Conservation (phyloP, 2,888 invertebrate genomes). For the Theretra japonica region DNA sequence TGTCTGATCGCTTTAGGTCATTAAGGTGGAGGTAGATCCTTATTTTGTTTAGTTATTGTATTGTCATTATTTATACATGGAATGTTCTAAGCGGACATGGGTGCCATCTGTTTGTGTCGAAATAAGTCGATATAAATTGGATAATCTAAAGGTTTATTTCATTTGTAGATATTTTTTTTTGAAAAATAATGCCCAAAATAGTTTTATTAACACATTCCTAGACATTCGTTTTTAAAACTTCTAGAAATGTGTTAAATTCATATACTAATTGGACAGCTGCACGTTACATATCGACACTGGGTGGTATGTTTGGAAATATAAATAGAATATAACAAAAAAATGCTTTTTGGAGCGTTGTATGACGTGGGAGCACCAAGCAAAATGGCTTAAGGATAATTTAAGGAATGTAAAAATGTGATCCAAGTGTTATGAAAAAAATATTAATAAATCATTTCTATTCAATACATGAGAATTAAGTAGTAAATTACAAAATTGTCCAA, state of each 20-base stretch:
- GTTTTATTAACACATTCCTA: not conserved
- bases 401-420: constrained; percentile 16
- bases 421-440: not conserved
- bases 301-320: not conserved
- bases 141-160: not conserved
- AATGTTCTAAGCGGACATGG: not conserved
- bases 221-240: not conserved
- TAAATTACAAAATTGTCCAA: too few species aligned
- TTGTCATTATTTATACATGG: not conserved
- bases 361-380: not conserved
- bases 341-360: constrained; percentile 9
- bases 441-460: not conserved
- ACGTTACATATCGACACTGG: constrained; percentile 2
- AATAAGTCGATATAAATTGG: not conserved
- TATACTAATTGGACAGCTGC: not conserved
- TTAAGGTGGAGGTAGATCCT: not conserved
- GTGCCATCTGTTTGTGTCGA: not conserved
- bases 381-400: not conserved
- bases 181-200: not conserved
- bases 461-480: too few species aligned
- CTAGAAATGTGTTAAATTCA: not conserved
- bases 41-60: not conserved
- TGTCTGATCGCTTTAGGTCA: not conserved
- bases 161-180: not conserved
- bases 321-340: constrained; percentile 1